These are phyloP conservation scores for Amblyjoppa fuscipennis DNA, from an alignment of 2,888 invertebrate species.

Conservation along the genomic window DNA sequence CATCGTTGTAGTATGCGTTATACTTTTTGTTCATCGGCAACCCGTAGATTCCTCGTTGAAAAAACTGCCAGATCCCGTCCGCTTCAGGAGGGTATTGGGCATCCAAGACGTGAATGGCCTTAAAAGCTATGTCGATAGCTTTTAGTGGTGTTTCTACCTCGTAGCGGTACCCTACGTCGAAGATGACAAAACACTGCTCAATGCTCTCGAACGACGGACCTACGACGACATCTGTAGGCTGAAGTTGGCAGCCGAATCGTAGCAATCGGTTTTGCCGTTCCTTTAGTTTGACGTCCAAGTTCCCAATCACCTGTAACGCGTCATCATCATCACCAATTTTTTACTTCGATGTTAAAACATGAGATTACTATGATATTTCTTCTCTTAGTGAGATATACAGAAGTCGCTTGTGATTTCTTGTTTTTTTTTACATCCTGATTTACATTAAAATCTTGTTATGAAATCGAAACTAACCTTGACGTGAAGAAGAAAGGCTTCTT, in stretches of 20 bases:
- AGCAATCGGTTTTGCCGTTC: constrained; percentile 23
- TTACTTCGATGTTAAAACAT: not conserved
- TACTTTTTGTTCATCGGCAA: constrained; percentile 1
- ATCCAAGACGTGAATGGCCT: constrained; percentile 23
- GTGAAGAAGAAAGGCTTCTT: constrained; percentile 27
- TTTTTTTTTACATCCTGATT: no score
- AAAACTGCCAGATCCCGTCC: constrained; percentile 26
- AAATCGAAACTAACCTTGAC: constrained; percentile 4
- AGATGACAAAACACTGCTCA: constrained; percentile 23
- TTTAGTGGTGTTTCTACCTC: constrained; percentile 42
- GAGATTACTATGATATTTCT: not conserved
- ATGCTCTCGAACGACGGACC: constrained; percentile 35
- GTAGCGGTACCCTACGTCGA: constrained; percentile 18
- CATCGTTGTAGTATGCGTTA: constrained; percentile 26
- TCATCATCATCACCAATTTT: not conserved
- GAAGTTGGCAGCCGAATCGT: constrained; percentile 42
- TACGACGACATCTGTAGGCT: constrained; percentile 26
- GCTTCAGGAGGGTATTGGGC: constrained; percentile 41
- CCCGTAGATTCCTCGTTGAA: constrained; percentile 35
- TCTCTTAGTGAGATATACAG: no score
- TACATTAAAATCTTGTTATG: no score
- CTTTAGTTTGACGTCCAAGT: constrained; percentile 40
- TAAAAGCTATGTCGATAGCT: constrained; percentile 33
- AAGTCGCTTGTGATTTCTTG: no score
- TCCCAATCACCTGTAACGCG: constrained; percentile 27